Base-by-base conservation (phyloP, 2,797 vertebrate genomes). In the Australoheros facetus region DNA sequence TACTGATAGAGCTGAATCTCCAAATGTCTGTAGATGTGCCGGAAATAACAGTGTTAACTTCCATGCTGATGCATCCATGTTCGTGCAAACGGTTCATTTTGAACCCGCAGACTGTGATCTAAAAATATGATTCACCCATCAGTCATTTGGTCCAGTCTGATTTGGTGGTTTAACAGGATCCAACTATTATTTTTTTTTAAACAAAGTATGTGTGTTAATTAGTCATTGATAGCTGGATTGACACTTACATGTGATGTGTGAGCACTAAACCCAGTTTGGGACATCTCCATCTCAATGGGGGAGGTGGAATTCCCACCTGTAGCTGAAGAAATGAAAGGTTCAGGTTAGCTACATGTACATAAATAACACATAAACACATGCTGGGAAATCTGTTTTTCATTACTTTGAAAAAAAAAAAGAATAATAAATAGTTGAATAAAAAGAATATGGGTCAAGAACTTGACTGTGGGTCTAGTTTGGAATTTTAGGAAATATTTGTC, bases 221-320 rank as follows among this genome's bases (percentile, higher is more conserved):
- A 34, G 10, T 69, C 14, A 73, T 37, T 51, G 45, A 84, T 66
- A 26, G 55, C 59, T 59, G 4, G 10, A 74, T 37, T 54, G 37
- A 23, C 53, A 84, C 91, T 90, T 96, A 99, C 98, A 95, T 96
- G 95, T 55, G 96, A 96, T 19, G 96, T 95, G 82, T 99, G 98
- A 70, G 96, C 97, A 77, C 98, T 99, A 85, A 99, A 98, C 30
- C 98, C 98, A 12, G 96, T 94, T 88, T 99, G 98, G 77, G 98
- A 98, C 98, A 99, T 98, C 93, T 99, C 98, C 98, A 99, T 97
- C 91, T 96, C 96, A 88, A 98, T 99, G 12, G 97, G 98, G 2
- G 97, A 95, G 3, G 98, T 97, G 78, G 94, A 94, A 4, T 97
- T 96, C 73, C 97, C 96, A 54, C 92, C 94, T 17, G 98, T 99